These are phyloP conservation scores for Aricia artaxerxes DNA, from an alignment of 2,888 invertebrate genomes.

Conservation along the genomic window DNA sequence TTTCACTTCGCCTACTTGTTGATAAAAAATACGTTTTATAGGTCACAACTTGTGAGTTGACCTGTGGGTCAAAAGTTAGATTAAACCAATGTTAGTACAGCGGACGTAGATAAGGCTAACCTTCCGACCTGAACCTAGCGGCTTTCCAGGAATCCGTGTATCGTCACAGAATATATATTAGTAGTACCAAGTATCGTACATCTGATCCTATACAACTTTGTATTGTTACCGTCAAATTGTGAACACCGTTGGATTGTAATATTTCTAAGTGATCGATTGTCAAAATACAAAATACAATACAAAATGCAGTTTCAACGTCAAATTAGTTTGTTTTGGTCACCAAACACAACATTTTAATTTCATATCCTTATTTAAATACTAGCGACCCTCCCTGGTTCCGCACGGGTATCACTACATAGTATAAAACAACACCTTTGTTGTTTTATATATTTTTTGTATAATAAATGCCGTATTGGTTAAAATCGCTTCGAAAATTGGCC, in stretches of 20 bases:
- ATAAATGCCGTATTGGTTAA: no score
- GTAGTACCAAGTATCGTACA: not conserved
- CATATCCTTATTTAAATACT: no score
- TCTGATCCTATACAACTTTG: not conserved
- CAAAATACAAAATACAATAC: no score
- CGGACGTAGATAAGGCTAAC: slow-evolving; percentile 11
- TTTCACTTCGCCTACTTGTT: not conserved
- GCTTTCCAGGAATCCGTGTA: slow-evolving; percentile 11
- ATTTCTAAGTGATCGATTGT: not conserved
- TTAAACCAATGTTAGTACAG: slow-evolving; percentile 1
- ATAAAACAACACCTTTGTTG: no score
- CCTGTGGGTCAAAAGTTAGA: slow-evolving; percentile 20
- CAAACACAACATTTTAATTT: no score
- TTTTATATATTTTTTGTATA: no score
- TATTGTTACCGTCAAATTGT: not conserved
- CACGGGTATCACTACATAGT: no score
- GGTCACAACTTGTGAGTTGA: not conserved
- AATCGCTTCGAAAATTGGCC: no score
- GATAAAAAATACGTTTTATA: not conserved
- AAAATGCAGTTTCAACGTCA: no score
- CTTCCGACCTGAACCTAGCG: not conserved
- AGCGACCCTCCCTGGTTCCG: no score
- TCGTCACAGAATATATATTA: no score
- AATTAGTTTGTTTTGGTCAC: no score
- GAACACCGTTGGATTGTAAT: not conserved